Evolutionary conservation across 1,140 invertebrate species (phyloP).

Genomic region (Trissolcus basalis): DNA sequence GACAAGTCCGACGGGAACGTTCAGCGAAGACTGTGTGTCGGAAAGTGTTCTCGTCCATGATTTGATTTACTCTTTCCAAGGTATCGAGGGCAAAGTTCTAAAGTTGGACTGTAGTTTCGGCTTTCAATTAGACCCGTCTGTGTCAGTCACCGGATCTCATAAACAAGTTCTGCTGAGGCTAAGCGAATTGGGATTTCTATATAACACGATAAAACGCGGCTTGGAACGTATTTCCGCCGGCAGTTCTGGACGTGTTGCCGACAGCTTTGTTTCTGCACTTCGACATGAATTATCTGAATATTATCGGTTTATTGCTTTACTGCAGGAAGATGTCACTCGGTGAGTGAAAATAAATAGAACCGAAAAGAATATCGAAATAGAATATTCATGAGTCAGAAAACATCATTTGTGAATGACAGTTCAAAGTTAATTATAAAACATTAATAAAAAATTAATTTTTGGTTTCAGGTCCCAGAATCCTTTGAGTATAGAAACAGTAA

Average conservation of each 20-base stretch:
- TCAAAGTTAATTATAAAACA: no score
- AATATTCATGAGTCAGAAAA: no score
- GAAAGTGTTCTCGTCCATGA: slow-evolving; percentile 82
- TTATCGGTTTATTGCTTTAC: slow-evolving; percentile 89
- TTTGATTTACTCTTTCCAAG: slow-evolving; percentile 88
- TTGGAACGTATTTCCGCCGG: slow-evolving; percentile 78
- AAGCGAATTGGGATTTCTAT: slow-evolving; percentile 90
- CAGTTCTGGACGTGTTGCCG: slow-evolving; percentile 85
- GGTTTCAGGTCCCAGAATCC: slow-evolving; percentile 70
- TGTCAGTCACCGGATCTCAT: slow-evolving; percentile 69
- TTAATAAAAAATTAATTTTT: no score
- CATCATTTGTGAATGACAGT: no score
- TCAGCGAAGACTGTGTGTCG: slow-evolving; percentile 70
- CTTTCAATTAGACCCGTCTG: slow-evolving; percentile 82
- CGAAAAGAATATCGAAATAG: no score
- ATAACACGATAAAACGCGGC: slow-evolving; percentile 85
- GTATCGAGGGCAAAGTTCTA: slow-evolving; percentile 86
- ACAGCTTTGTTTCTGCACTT: slow-evolving; percentile 91
- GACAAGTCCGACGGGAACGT: slow-evolving; percentile 61
- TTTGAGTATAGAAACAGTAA: slow-evolving; percentile 77
- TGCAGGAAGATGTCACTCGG: slow-evolving; percentile 85
- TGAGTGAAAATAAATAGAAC: slow-evolving; percentile 62
- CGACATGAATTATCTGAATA: slow-evolving; percentile 90
- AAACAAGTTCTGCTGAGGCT: slow-evolving; percentile 82
- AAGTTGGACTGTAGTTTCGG: slow-evolving; percentile 81